phyloP scores from a whole-genome alignment of 1,140 invertebrate genomes.

The Lepidurus packardi region DNA sequence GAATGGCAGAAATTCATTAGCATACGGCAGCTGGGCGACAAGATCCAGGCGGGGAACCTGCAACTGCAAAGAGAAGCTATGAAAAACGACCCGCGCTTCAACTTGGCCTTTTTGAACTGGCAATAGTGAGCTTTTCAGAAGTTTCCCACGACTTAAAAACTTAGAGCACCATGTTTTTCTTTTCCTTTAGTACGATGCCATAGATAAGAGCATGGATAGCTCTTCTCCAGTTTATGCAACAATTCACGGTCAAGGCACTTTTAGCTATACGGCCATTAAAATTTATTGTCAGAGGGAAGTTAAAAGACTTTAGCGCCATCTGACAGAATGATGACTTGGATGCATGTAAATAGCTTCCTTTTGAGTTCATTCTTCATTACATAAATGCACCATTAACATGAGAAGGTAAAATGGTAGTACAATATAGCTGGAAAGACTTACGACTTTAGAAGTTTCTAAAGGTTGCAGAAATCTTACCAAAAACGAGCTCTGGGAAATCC shows the following conservation, averaged over 20 bases:
- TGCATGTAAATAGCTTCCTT: neutral
- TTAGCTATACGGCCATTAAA: neutral
- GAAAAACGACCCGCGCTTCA: constrained; percentile 1
- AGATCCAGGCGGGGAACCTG: constrained; percentile 12
- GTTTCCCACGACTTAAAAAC: constrained; percentile 15
- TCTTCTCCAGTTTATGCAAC: neutral
- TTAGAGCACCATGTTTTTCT: neutral
- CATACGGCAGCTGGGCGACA: constrained; percentile 20
- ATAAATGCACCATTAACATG: neutral
- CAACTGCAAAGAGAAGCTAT: constrained; percentile 12
- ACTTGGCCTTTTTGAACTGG: neutral
- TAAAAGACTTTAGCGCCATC: constrained; percentile 8
- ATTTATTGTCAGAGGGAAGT: constrained; percentile 11
- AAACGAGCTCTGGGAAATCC: neutral
- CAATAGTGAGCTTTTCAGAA: neutral
- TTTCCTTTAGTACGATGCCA: neutral
- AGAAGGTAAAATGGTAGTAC: neutral
- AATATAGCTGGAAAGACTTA: neutral
- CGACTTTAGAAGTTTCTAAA: neutral
- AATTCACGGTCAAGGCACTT: neutral
- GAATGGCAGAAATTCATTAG: constrained; percentile 22
- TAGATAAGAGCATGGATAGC: neutral
- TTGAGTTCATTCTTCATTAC: neutral
- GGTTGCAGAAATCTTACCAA: neutral
- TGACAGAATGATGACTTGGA: neutral